Base-by-base conservation (phyloP, 1,140 invertebrate genomes). In the Pristionchus pacificus region DNA sequence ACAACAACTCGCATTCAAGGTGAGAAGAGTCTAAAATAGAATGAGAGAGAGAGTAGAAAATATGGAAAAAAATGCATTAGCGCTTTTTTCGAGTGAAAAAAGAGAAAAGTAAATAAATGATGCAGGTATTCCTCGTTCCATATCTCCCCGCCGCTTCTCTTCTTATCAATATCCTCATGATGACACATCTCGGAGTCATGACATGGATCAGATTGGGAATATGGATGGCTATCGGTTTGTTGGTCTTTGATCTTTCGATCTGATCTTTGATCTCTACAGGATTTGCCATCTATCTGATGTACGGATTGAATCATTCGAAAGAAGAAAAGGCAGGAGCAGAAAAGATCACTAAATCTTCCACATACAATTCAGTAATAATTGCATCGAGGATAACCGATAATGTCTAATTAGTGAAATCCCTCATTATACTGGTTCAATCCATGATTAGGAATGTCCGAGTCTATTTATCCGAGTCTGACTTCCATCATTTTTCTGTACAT, bases 141-240 rank as follows among this genome's bases (percentile, higher is more conserved):
- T 85, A 92, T 30, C 86, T 94, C 55, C 92, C 93, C 0, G 89
- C 89, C 74, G 78, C 92, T 0, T 92, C 91, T 83, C 90, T 94
- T 68, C 89, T 93, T 60, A 89, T 91, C 74, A 95, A 95, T 84
- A 83, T 93, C 38, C 91, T 92, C 84, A 87, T 95, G 30, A 95
- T 94, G 91, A 87, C 92, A 77, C 91, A 92, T 85, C 86, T 96
- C 67, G 89, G 91, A 79, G 80, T 87, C 31, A 87, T 89, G 74
- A 94, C 92, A 0, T 95, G 92, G 92, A 88, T 92, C 61, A 88
- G 92, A 79, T 92, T 93, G 83, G 87, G 86, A n/a, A 87, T 92
- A 31, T 95, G 92, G 92, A 88, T 97, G 91, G 88, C 87, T 2
- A 64, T 87, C 15, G 87, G 84, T 87, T 76, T 88, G 86, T 71